Evolutionary conservation across 2,797 vertebrate genomes (phyloP).

Genomic region (Mastacembelus armatus): DNA sequence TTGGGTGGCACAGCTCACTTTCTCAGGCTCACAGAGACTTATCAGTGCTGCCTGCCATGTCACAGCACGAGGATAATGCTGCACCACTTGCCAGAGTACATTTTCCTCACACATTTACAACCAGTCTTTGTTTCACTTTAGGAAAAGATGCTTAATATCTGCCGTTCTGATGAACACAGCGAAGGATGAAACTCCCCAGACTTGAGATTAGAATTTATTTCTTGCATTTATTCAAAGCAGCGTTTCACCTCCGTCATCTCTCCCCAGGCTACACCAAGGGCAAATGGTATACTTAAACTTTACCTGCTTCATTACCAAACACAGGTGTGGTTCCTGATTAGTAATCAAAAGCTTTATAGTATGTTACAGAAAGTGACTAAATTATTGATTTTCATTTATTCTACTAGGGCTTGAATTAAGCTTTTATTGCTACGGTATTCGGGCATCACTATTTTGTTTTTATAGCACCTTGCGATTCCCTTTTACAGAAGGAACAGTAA

Average conservation of each 20-base stretch:
- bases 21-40: constrained; percentile 43
- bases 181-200: background rate
- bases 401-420: background rate
- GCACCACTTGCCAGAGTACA: background rate
- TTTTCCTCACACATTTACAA: constrained; percentile 22
- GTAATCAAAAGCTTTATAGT: no score
- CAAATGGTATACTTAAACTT: background rate
- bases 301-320: background rate
- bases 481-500: background rate
- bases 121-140: background rate
- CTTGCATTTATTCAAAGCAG: background rate
- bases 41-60: constrained; percentile 42
- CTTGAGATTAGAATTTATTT: background rate
- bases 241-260: background rate
- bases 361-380: no score
- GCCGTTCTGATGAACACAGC: background rate
- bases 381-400: no score
- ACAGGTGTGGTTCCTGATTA: background rate
- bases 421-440: background rate
- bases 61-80: constrained; percentile 27
- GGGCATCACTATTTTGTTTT: background rate
- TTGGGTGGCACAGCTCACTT: constrained; percentile 45
- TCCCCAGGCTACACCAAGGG: background rate
- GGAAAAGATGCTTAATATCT: background rate
- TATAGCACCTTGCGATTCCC: background rate